Percentiles rank a stretch among this genome's conserved stretches.
Conservation (phyloP, 2,113 vertebrate genomes). For the Corythornis madagascariensis region DNA sequence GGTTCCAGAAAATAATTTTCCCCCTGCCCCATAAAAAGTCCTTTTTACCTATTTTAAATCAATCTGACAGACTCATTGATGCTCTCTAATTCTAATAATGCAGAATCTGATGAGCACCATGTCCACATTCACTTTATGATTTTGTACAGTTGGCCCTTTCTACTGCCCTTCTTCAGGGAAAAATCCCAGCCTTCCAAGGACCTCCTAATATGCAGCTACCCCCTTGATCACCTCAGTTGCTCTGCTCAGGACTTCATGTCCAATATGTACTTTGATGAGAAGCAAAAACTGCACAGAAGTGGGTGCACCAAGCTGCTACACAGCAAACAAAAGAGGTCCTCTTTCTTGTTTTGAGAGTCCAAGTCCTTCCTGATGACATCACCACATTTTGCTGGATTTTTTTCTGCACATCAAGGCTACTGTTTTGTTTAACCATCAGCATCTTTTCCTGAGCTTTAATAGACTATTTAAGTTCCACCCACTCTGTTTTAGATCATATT, state of each 20-base stretch:
- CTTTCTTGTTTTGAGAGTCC: not conserved
- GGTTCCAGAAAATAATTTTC: slow-evolving; percentile 40
- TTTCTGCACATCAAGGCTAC: not conserved
- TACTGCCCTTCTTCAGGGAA: not conserved
- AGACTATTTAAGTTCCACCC: not conserved
- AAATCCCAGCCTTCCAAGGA: not conserved
- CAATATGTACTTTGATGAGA: not conserved
- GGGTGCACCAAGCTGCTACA: not conserved
- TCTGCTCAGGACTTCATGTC: not conserved
- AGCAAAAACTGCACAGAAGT: not conserved
- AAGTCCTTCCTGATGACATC: not conserved
- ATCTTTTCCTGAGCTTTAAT: not conserved
- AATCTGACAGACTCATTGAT: not conserved
- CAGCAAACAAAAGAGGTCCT: not conserved
- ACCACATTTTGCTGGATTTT: not conserved
- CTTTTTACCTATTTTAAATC: not conserved
- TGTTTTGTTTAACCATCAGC: not conserved
- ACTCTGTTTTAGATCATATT: not conserved
- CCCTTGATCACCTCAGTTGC: not conserved
- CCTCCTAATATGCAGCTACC: not conserved
- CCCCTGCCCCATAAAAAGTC: not conserved
- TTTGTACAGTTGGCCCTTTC: not conserved
- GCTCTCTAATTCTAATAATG: not conserved
- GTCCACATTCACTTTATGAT: not conserved
- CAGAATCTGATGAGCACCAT: not conserved